These are phyloP conservation scores for Pelusios castaneus DNA, from an alignment of 2,113 vertebrate genomes.

Conservation along the genomic window DNA sequence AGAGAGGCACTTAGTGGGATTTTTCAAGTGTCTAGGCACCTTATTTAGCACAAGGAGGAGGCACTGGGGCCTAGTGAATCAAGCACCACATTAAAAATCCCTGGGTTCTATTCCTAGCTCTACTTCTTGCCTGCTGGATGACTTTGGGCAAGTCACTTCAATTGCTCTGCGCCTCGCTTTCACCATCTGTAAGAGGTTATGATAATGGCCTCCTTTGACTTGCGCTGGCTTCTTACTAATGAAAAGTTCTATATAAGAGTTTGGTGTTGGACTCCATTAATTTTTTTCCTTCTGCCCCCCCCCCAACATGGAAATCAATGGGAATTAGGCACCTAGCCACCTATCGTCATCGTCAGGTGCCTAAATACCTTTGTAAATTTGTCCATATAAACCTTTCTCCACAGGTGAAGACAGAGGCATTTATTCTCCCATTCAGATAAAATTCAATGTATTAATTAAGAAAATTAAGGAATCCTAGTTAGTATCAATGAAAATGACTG, in stretches of 20 bases:
- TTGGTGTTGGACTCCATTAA: background rate
- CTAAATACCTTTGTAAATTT: background rate
- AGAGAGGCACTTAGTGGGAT: background rate
- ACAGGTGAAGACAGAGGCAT: background rate
- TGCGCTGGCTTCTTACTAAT: background rate
- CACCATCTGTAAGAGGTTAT: too few species aligned
- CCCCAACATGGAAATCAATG: background rate
- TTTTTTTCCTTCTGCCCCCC: accelerated
- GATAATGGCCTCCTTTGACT: background rate
- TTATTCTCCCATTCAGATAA: background rate
- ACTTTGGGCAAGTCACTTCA: background rate
- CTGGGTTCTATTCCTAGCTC: background rate
- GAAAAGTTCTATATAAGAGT: background rate
- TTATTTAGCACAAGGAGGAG: background rate
- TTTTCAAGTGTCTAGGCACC: background rate
- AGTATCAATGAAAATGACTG: too few species aligned
- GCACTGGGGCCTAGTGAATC: background rate
- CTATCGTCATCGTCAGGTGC: background rate
- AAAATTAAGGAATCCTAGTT: background rate
- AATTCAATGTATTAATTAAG: background rate
- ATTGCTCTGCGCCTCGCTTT: background rate
- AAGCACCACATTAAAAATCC: background rate
- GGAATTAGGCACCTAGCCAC: too few species aligned
- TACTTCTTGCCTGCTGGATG: background rate
- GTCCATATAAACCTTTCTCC: background rate